Evolutionary conservation across 2,888 invertebrate species (phyloP), one percentile per base, ranked within the genome.

Genomic region (Tetropium fuscum): DNA sequence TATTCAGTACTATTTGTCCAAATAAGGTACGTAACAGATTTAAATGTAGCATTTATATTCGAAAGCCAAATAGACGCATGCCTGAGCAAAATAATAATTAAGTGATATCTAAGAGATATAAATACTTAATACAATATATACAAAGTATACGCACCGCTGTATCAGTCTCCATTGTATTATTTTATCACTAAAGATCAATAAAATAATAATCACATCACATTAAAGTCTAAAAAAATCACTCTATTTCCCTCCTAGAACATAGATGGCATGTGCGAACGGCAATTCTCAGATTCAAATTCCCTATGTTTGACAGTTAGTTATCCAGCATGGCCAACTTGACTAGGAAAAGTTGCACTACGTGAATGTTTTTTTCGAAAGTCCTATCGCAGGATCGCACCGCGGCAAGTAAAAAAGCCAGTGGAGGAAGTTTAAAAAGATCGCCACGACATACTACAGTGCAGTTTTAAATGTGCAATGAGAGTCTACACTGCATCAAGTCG

Each of bases 401-500:
- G 53, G 25, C 3, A 47, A 51, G 62, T 34, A 54, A 54, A 22
- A 41, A 57, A 44, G 22, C 41, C 15, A 27, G 43, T 16, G 53
- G 51, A 49, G 49, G 53, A 60, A 47, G 53, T 59, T 58, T 51
- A 58, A 62, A 59, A 60, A 56, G 53, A 63, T 63, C 60, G 60
- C 27, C 53, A 60, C 66, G 63, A 67, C 69, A 68, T 69, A 65
- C 65, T 64, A 68, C 66, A 66, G 64, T 68, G 71, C 66, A 63
- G 60, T 64, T 62, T 69, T 58, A 68, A 66, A 66, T 66, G 64
- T 66, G 64, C 70, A 72, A 72, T 73, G 74, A 74, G 72, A 73
- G 74, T 58, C 59, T 65, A 60, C 71, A 72, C 74, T 74, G 55
- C 63, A 58, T 56, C 65, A 68, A 72, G 71, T 69, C 78, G 79